Evolutionary conservation across 2,113 vertebrate species (phyloP).

Genomic region (Taxidea taxus): DNA sequence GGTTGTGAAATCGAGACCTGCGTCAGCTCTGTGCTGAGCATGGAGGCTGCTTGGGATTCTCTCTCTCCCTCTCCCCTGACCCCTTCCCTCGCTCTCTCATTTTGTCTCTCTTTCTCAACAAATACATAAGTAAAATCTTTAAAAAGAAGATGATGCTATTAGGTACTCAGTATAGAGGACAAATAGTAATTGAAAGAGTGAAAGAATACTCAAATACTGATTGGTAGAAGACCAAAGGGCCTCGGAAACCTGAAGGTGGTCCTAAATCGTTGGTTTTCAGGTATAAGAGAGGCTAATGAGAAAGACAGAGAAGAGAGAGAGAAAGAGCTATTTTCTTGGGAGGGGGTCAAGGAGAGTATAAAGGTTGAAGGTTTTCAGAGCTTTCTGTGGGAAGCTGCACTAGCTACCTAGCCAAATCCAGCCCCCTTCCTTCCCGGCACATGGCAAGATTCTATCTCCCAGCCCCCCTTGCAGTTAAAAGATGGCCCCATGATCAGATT

Average conservation of each 20-base stretch:
- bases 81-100: neutral
- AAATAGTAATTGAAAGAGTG: neutral
- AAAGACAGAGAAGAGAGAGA: neutral
- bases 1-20: neutral
- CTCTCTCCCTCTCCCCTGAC: neutral
- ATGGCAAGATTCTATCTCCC: neutral
- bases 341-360: neutral
- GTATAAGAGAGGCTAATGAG: neutral
- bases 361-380: neutral
- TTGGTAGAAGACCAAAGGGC: neutral
- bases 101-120: neutral
- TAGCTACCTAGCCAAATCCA: neutral
- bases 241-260: neutral
- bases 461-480: neutral
- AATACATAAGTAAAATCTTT: neutral
- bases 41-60: neutral
- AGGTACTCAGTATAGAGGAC: neutral
- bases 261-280: neutral
- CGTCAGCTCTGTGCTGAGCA: accelerated
- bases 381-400: neutral
- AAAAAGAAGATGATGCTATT: neutral
- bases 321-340: neutral
- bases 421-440: neutral
- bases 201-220: neutral
- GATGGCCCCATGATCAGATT: neutral